Evolutionary conservation across 1,140 invertebrate genomes (phyloP).

Genomic region (Pachypsylla venusta): DNA sequence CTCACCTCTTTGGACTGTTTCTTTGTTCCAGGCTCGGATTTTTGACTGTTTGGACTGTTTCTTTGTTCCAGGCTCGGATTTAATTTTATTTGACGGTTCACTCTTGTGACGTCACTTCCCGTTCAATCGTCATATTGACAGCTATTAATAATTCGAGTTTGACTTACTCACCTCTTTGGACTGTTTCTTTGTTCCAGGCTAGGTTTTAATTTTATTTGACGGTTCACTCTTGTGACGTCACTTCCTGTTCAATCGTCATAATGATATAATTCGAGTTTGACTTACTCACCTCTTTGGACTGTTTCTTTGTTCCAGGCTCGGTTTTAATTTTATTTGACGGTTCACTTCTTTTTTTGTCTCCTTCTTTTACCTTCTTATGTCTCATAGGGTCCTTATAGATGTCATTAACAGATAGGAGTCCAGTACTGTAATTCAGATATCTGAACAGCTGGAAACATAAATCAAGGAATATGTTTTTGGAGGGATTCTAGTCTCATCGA

Average conservation of each 20-base stretch:
- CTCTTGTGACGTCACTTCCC: background rate
- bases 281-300: background rate
- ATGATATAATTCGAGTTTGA: background rate
- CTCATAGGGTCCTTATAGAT: background rate
- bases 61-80: too few relatives aligned
- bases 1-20: too few relatives aligned
- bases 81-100: background rate
- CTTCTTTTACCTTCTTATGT: background rate
- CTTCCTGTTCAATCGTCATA: constrained; percentile 16
- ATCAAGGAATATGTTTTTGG: constrained; percentile 23
- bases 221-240: background rate
- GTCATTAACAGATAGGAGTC: background rate
- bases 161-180: background rate
- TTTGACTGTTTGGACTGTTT: background rate
- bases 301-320: background rate
- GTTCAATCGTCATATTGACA: background rate
- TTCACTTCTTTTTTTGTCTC: background rate
- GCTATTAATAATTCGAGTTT: background rate
- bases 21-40: background rate
- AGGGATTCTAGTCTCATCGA: background rate
- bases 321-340: background rate
- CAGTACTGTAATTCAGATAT: constrained; percentile 17
- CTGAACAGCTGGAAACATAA: too few relatives aligned
- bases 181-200: background rate
- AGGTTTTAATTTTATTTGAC: background rate